These are phyloP conservation scores for Cyphomyrmex costatus DNA, from an alignment of 1,140 invertebrate genomes.

Conservation along the genomic window DNA sequence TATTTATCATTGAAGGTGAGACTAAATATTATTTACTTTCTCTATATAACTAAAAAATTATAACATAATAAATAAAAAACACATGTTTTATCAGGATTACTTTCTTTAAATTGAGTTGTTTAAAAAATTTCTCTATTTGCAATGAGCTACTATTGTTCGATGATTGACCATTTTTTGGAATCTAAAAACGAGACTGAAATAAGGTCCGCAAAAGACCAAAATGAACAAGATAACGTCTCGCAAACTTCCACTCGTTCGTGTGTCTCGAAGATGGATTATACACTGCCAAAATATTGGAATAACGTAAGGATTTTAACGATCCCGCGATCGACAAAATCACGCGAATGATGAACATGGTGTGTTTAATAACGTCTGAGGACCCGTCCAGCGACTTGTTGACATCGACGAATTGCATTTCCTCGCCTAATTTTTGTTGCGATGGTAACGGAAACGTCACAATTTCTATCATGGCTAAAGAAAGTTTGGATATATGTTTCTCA, in stretches of 20 bases:
- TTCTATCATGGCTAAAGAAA: neutral
- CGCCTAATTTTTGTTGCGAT: neutral
- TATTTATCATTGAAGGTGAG: neutral
- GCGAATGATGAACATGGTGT: neutral
- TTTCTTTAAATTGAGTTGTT: neutral
- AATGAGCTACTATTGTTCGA: neutral
- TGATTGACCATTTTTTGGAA: neutral
- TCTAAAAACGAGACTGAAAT: too few relatives aligned
- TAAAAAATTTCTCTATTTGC: neutral
- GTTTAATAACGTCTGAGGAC: neutral
- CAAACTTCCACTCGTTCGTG: neutral
- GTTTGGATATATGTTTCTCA: neutral
- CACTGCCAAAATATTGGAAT: neutral
- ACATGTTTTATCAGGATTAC: neutral
- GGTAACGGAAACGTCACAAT: neutral
- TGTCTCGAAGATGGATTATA: neutral
- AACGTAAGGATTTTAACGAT: too few relatives aligned
- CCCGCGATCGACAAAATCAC: constrained; percentile 42
- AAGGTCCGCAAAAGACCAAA: neutral
- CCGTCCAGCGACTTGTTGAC: neutral
- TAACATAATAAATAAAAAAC: neutral
- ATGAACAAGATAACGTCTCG: neutral
- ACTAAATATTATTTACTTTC: neutral
- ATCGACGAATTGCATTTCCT: neutral
- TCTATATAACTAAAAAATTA: neutral